phyloP scores from a whole-genome alignment of 2,797 vertebrate genomes.

The Emydoidea blandingii region DNA sequence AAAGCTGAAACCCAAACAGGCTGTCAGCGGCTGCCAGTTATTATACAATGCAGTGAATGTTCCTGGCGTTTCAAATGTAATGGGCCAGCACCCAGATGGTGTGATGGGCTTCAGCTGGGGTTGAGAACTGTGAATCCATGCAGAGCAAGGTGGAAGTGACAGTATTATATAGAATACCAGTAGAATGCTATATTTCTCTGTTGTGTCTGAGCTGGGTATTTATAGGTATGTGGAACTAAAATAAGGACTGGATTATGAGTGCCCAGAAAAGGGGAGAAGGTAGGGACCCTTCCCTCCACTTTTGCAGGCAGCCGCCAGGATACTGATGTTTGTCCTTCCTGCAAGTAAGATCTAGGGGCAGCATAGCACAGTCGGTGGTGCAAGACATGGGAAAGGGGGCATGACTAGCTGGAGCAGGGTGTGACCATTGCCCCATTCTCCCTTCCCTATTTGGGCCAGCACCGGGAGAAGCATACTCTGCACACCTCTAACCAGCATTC shows the following conservation, averaged over 20 bases:
- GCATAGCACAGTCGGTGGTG: neutral
- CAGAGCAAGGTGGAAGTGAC: neutral
- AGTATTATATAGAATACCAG: neutral
- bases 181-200: neutral
- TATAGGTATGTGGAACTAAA: neutral
- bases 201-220: neutral
- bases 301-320: neutral
- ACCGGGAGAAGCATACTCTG: neutral
- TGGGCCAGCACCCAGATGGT: neutral
- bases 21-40: neutral
- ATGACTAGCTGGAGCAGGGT: neutral
- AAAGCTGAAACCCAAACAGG: neutral
- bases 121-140: neutral
- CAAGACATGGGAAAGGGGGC: neutral
- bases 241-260: neutral
- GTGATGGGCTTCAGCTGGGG: neutral
- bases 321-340: neutral
- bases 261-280: neutral
- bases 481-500: neutral
- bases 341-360: neutral
- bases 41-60: neutral
- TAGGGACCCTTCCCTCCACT: neutral
- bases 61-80: neutral
- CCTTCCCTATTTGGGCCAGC: neutral
- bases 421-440: neutral